Base-by-base conservation (phyloP, 2,888 invertebrate species). In the Rhamnusium bicolor region DNA sequence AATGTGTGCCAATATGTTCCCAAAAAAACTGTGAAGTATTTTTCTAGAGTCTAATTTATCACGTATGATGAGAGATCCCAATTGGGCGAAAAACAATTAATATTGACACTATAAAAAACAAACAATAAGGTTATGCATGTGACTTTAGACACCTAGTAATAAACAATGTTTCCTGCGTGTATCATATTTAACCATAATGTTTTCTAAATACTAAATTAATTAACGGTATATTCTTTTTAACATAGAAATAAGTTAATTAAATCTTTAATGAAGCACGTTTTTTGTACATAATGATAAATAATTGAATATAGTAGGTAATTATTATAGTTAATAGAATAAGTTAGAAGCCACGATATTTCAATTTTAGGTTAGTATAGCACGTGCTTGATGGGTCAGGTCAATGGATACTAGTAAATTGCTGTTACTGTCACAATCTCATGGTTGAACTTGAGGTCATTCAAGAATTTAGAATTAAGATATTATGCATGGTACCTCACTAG, bases 321-420 rank as follows among this genome's bases (percentile, higher is more conserved):
- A 72, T 69, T 72, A 72, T 27, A 56, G 63, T 63, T 70, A 73
- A 69, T 66, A 66, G 67, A 73, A 69, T 69, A 62, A 66, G 51
- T 67, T 54, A 66, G 49, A 63, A 73, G 66, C 58, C 73, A 73
- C 70, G 73, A 69, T 66, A 63, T 72, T 62, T 62, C 49, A 56
- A 65, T 69, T 72, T 51, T 69, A 56, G 70, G 62, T 70, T 67
- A 69, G 62, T 70, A 73, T 56, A 70, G 70, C 70, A 70, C 73
- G 70, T 70, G 73, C 63, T 65, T 53, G 46, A 14, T 27, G 47
- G 75, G 72, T 77, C 75, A 73, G 75, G 76, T 74, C 75, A 73
- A 68, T 58, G 77, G 69, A 72, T 76, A 72, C 66, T 73, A 68
- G 77, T 77, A 73, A 81, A 79, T 75, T 78, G 21, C 21, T 21